These are phyloP conservation scores for Nymphalis polychloros DNA, from an alignment of 2,888 invertebrate species.

Conservation along the genomic window DNA sequence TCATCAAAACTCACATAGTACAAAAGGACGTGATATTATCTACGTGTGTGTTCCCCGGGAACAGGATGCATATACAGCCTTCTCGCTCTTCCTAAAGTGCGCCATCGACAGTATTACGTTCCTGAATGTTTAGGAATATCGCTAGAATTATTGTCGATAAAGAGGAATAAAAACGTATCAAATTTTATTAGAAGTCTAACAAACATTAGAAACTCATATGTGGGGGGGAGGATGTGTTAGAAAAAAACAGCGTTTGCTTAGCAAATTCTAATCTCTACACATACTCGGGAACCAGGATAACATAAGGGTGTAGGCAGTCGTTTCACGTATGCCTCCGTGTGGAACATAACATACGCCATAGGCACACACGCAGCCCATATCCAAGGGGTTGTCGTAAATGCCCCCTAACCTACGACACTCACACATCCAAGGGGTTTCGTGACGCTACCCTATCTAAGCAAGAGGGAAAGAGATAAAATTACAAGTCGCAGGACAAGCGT, in stretches of 20 bases:
- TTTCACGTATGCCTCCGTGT: constrained; percentile 68
- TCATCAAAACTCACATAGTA: constrained; percentile 16
- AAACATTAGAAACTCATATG: constrained; percentile 48
- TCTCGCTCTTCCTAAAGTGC: constrained; percentile 40
- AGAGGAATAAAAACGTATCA: not conserved
- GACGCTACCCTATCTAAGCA: constrained; percentile 62
- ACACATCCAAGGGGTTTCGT: constrained; percentile 46
- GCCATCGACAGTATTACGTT: constrained; percentile 17
- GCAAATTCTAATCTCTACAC: constrained; percentile 82
- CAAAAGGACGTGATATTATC: constrained; percentile 24
- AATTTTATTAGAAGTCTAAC: constrained; percentile 54
- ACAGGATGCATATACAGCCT: constrained; percentile 17
- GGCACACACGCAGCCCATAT: constrained; percentile 70
- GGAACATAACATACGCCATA: constrained; percentile 67
- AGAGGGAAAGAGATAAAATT: constrained; percentile 58
- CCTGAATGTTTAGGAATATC: constrained; percentile 19
- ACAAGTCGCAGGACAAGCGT: constrained; percentile 44
- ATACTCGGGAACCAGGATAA: constrained; percentile 75
- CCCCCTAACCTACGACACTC: constrained; percentile 64
- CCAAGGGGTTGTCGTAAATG: constrained; percentile 71
- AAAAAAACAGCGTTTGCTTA: constrained; percentile 77
- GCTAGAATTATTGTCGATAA: not conserved
- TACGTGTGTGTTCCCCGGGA: constrained; percentile 42
- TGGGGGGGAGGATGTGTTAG: constrained; percentile 58
- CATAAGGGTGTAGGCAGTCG: constrained; percentile 64